Evolutionary conservation across 2,797 vertebrate genomes (phyloP).

Genomic region (Amblyopsis hoosieri): DNA sequence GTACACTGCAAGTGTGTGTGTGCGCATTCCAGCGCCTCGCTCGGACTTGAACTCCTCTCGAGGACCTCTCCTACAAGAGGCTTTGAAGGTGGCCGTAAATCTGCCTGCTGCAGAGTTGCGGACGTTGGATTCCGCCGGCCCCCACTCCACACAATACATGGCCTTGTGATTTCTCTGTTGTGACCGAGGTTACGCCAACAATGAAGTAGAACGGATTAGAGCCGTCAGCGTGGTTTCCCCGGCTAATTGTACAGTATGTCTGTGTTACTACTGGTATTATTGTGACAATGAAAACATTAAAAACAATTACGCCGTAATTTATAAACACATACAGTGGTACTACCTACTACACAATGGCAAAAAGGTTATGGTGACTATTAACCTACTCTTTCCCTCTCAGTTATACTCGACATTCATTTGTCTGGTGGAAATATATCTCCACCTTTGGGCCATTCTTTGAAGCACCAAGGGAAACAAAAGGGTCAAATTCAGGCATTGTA

Average conservation of each 20-base stretch:
- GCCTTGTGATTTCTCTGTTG: conserved; percentile 35
- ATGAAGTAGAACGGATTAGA: too few species aligned
- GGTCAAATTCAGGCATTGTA: conserved; percentile 45
- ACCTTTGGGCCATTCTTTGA: conserved; percentile 29
- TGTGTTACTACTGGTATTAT: conserved; percentile 1
- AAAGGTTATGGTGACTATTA: conserved; percentile 28
- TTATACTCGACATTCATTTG: conserved; percentile 54
- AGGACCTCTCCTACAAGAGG: conserved; percentile 21
- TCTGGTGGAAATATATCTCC: conserved; percentile 48
- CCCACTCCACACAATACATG: conserved; percentile 35
- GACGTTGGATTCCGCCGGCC: conserved; percentile 8
- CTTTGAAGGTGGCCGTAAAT: conserved; percentile 65
- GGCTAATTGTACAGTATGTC: too few species aligned
- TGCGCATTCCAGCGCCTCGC: conserved; percentile 11
- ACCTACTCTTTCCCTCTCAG: conserved; percentile 25
- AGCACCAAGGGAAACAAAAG: conserved; percentile 31
- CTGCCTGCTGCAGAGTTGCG: conserved; percentile 31
- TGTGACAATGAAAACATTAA: neutral
- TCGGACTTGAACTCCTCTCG: conserved; percentile 36
- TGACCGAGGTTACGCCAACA: neutral
- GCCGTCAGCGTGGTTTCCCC: too few species aligned
- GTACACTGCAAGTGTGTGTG: neutral
- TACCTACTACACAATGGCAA: conserved; percentile 9
- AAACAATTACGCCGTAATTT: too few species aligned
- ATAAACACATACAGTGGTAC: neutral